Evolutionary conservation across 2,113 vertebrate species (phyloP).

Genomic region (Nasalis larvatus): DNA sequence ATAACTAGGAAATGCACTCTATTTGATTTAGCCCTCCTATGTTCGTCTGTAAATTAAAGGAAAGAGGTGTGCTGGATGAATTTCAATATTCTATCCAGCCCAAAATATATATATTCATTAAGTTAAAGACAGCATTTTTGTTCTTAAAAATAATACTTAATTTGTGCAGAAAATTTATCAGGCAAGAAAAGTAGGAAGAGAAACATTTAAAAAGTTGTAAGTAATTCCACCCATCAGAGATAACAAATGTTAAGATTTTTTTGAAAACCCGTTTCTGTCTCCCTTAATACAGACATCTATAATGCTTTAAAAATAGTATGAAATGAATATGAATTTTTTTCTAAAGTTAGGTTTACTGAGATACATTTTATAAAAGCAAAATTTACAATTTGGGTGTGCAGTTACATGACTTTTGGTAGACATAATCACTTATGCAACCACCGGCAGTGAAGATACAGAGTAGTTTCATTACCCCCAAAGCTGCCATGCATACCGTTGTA

Average conservation of each 20-base stretch:
- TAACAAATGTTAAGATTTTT: background rate
- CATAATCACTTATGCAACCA: background rate
- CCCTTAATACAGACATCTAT: background rate
- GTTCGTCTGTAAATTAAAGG: background rate
- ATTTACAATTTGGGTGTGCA: background rate
- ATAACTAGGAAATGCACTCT: slow-evolving; percentile 10
- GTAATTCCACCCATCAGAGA: background rate
- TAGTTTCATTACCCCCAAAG: too few species aligned
- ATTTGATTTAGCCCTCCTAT: background rate
- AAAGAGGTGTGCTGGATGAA: background rate
- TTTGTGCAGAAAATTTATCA: background rate
- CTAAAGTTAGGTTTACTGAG: background rate
- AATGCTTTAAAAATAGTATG: background rate
- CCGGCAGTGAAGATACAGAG: background rate
- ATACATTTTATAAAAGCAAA: background rate
- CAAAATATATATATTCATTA: background rate
- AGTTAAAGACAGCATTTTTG: background rate
- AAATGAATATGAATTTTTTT: background rate
- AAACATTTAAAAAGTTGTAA: background rate
- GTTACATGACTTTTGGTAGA: background rate
- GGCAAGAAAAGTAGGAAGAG: background rate
- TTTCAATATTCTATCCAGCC: background rate
- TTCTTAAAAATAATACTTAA: background rate
- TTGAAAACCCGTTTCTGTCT: background rate
- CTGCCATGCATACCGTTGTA: background rate